Percentiles rank a stretch among this genome's conserved stretches.
Evolutionary conservation across 2,888 invertebrate species (phyloP).

Genomic region (Agonopterix alstromeriana): DNA sequence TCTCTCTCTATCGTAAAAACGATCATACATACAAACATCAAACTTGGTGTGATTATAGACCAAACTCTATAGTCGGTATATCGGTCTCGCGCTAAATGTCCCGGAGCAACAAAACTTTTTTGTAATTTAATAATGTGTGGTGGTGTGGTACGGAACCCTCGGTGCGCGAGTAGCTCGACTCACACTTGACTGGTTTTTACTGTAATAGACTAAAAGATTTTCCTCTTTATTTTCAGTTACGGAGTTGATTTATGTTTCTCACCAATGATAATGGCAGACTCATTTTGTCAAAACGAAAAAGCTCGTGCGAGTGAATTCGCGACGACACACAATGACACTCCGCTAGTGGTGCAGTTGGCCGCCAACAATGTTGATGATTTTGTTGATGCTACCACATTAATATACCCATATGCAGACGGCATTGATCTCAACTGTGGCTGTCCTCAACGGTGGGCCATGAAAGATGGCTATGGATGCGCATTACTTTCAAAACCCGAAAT

Average conservation of each 20-base stretch:
- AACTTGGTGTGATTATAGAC: too few relatives aligned
- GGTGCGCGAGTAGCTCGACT: too few relatives aligned
- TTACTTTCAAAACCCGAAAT: constrained; percentile 89
- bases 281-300: constrained; percentile 91
- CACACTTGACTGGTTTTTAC: too few relatives aligned
- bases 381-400: constrained; percentile 88
- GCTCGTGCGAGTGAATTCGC: constrained; percentile 90
- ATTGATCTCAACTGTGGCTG: constrained; percentile 99
- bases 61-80: too few relatives aligned
- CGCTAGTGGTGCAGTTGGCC: constrained; percentile 96
- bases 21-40: too few relatives aligned
- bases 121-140: too few relatives aligned
- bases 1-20: too few relatives aligned
- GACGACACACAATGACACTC: constrained; percentile 85
- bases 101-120: too few relatives aligned
- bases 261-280: constrained; percentile 97
- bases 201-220: too few relatives aligned
- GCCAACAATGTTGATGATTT: constrained; percentile 90
- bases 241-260: constrained; percentile 94
- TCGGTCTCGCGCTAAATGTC: too few relatives aligned
- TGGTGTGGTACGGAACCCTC: too few relatives aligned
- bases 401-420: constrained; percentile 91
- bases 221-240: constrained; percentile 73
- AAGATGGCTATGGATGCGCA: constrained; percentile 92
- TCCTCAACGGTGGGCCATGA: constrained; percentile 96